Conservation (phyloP, 2,113 vertebrate species). For the Isichthys henryi region DNA sequence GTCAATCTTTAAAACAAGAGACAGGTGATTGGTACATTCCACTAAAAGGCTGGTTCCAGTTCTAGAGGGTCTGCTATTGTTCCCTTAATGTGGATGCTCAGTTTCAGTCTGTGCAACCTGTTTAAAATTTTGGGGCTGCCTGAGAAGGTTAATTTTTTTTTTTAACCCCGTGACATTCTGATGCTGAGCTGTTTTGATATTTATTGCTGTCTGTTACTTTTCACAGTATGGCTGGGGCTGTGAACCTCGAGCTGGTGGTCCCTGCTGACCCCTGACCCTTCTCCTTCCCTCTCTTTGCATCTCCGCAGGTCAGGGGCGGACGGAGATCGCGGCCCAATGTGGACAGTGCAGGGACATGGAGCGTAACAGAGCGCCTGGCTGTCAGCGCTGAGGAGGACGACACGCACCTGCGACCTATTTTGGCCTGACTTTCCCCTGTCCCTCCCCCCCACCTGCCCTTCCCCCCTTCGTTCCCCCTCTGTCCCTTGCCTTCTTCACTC, state of each 20-base stretch:
- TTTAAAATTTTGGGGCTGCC: not conserved
- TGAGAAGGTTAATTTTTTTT: not conserved
- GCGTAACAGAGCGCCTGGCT: slow-evolving; percentile 56
- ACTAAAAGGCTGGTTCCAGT: not conserved
- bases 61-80: not conserved
- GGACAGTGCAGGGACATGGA: slow-evolving; percentile 54
- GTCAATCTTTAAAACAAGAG: not conserved
- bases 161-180: not conserved
- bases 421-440: not conserved
- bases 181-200: not conserved
- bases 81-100: not conserved
- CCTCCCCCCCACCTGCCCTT: not conserved
- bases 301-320: slow-evolving; percentile 13
- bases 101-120: not conserved
- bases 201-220: not conserved
- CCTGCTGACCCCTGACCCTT: not conserved
- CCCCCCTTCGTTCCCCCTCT: not conserved
- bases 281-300: slow-evolving; percentile 8
- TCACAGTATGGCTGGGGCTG: not conserved
- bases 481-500: not conserved
- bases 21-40: not conserved
- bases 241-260: not conserved
- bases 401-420: not conserved
- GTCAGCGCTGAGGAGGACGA: slow-evolving; percentile 39
- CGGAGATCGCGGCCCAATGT: slow-evolving; percentile 24